Conservation (phyloP, 2,797 vertebrate genomes). For the Tapirus indicus region DNA sequence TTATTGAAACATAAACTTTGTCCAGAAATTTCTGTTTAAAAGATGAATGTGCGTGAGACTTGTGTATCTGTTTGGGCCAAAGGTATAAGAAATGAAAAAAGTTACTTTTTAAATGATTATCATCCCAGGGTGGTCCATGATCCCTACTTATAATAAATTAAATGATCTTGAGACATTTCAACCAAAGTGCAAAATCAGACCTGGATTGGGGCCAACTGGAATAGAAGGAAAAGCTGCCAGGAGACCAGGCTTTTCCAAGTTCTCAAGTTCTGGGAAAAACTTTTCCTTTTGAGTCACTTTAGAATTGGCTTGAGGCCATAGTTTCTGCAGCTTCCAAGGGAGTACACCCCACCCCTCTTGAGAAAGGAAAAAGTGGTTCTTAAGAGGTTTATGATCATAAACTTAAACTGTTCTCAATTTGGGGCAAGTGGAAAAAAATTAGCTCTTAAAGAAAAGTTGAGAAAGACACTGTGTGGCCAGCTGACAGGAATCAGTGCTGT, state of each 20-base stretch:
- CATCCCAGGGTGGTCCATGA: neutral
- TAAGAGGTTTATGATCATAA: neutral
- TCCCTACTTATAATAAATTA: neutral
- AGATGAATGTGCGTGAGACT: neutral
- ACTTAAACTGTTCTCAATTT: neutral
- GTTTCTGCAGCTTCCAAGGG: neutral
- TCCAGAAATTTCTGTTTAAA: neutral
- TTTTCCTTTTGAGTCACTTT: neutral
- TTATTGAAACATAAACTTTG: neutral
- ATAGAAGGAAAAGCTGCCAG: neutral
- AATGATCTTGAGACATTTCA: neutral
- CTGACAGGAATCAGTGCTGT: neutral
- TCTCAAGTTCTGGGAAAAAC: neutral
- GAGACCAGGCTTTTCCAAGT: neutral
- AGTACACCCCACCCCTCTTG: accelerated
- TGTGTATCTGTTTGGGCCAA: neutral
- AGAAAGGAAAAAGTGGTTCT: neutral
- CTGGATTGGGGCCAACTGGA: neutral
- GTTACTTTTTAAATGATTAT: neutral
- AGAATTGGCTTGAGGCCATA: neutral
- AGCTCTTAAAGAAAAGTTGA: neutral
- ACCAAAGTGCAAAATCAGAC: neutral
- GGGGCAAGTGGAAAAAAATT: neutral
- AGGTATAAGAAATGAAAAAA: neutral
- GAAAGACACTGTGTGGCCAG: neutral